Conservation (phyloP, 2,888 invertebrate species). For the Drosophila subsilvestris region DNA sequence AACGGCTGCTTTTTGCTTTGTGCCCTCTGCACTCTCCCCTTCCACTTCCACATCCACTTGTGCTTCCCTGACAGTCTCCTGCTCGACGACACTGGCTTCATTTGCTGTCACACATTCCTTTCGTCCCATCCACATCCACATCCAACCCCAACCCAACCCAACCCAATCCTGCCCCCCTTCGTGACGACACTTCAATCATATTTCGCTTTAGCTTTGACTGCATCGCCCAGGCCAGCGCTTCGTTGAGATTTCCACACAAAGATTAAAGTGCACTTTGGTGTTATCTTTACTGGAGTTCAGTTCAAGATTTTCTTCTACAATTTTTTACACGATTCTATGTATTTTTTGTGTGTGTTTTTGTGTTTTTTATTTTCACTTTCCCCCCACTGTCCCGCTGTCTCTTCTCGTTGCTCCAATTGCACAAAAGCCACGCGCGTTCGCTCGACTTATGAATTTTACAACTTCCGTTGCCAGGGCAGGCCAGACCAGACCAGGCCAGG, state of each 20-base stretch:
- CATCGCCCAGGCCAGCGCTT: constrained; percentile 16
- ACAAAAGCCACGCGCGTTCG: constrained; percentile 75
- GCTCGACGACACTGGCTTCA: constrained; percentile 9
- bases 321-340: constrained; percentile 5
- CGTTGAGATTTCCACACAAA: constrained; percentile 74
- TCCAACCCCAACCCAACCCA: no score
- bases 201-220: constrained; percentile 62
- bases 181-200: constrained; percentile 72
- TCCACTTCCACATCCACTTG: background rate
- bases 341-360: constrained; percentile 20
- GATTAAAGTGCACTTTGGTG: constrained; percentile 81
- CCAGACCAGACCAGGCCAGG: constrained; percentile 6
- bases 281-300: constrained; percentile 72
- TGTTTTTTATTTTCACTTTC: constrained; percentile 19
- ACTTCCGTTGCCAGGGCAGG: constrained; percentile 65
- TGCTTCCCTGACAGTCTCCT: constrained; percentile 19
- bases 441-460: constrained; percentile 80
- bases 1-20: constrained; percentile 49
- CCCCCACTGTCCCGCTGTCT: constrained; percentile 3
- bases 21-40: constrained; percentile 13
- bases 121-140: background rate
- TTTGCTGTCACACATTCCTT: constrained; percentile 37
- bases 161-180: background rate
- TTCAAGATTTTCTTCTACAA: constrained; percentile 52
- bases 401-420: constrained; percentile 74